Conservation (phyloP, 2,113 vertebrate genomes). For the Microtus ochrogaster region DNA sequence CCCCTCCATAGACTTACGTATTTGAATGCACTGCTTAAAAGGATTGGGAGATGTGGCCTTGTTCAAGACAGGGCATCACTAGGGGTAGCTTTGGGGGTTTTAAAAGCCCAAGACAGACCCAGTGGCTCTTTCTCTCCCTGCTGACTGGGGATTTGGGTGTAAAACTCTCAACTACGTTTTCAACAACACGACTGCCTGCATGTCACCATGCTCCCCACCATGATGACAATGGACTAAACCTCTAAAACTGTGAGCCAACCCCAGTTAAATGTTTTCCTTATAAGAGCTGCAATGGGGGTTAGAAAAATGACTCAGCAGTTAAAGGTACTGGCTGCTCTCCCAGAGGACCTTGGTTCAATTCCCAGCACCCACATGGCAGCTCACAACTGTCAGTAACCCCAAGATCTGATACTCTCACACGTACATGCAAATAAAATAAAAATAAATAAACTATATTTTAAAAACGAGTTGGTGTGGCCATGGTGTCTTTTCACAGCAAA, state of each 20-base stretch:
- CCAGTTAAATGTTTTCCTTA: background rate
- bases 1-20: background rate
- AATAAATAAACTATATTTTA: background rate
- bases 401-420: background rate
- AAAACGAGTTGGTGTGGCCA: background rate
- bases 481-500: background rate
- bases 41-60: background rate
- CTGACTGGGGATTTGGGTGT: background rate
- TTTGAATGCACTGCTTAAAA: background rate
- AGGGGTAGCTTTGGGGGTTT: background rate
- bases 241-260: background rate
- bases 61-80: background rate
- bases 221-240: background rate
- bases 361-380: background rate
- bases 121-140: background rate
- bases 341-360: background rate
- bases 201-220: background rate
- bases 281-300: background rate
- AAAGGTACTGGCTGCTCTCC: background rate
- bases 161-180: background rate
- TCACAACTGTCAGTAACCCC: background rate
- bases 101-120: background rate
- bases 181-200: background rate
- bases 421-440: background rate
- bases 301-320: background rate